A percentile compares a stretch with the other conserved stretches of the same genome.
These are phyloP conservation scores for Drosophila tani DNA, from an alignment of 1,140 invertebrate species.

Conservation along the genomic window DNA sequence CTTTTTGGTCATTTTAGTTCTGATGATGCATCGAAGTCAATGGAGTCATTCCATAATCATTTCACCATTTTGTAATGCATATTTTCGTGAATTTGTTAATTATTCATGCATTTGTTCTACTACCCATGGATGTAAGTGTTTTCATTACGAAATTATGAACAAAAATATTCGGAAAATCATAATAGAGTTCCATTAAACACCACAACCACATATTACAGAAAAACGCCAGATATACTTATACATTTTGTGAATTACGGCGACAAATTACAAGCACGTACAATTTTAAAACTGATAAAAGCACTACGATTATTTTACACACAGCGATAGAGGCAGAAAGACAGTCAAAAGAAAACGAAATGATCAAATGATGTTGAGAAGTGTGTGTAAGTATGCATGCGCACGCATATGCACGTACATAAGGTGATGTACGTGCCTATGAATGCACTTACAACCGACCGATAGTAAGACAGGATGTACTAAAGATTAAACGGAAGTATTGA, in stretches of 20 bases:
- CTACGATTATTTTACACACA: constrained; percentile 56
- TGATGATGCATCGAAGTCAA: constrained; percentile 3
- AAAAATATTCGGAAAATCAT: constrained; percentile 18
- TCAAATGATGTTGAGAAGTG: constrained; percentile 21
- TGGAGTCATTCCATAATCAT: not conserved
- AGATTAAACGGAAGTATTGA: constrained; percentile 15
- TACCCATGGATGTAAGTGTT: constrained; percentile 24
- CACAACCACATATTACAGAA: constrained; percentile 10
- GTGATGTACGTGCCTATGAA: not conserved
- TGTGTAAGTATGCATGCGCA: constrained; percentile 18
- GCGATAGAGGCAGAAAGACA: constrained; percentile 35
- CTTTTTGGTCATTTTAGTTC: not conserved
- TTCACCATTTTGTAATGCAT: not conserved
- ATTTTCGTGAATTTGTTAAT: constrained; percentile 3
- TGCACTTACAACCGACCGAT: constrained; percentile 23
- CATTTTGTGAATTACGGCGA: constrained; percentile 49
- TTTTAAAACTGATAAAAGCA: constrained; percentile 39
- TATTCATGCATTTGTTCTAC: constrained; percentile 14
- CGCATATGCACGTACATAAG: not conserved
- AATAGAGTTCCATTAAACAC: constrained; percentile 19
- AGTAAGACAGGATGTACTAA: constrained; percentile 15
- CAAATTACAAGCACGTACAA: constrained; percentile 51
- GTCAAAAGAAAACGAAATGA: constrained; percentile 37
- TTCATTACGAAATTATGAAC: constrained; percentile 17
- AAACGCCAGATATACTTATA: constrained; percentile 21